Base-by-base conservation (phyloP, 2,113 vertebrate species). In the Grammomys dolichurus region DNA sequence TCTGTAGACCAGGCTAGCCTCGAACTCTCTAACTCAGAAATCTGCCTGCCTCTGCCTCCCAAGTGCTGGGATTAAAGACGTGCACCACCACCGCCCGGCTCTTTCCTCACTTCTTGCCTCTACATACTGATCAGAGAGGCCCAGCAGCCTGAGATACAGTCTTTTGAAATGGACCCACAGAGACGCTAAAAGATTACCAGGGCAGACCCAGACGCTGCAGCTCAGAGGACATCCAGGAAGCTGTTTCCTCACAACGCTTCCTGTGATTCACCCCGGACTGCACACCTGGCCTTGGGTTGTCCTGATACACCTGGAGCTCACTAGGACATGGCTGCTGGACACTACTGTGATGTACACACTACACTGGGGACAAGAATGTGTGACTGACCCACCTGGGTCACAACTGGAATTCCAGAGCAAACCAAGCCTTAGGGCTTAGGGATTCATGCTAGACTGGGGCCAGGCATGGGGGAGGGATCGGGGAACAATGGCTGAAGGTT, bases 391-490 rank as follows among this genome's bases (percentile, higher is more conserved):
- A 40, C 5, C 11, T 54, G 1, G 3, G 24, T 26, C 69, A 56
- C 70, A 58, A 73, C 69, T 26, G 26, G 40, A 87, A 20, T 22
- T 31, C 51, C 48, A 9, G 17, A 20, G 19, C 77, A 80, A 33
- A 60, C 5, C 33, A 33, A 33, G 58, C 51, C 78, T 51, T 17
- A 6, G 22, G 17, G 73, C 72, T 24, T 24, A 33, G 51, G 8
- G 51, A 70, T 4, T 28, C 28, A 0, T 5, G 70, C 58, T 7
- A 65, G 12, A 0, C 56, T 17, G 14, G 48, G 24, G 54, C 22
- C 43, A 22, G 73, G 10, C 13, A 0, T 4, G 7, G 65, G 0
- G 2, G 11, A 3, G 12, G 12, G n/a, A 6, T 0, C 3, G 6
- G 54, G 14, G 2, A 5, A 24, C 43, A 40, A 33, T 7, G 48